phyloP scores from a whole-genome alignment of 1,140 invertebrate species.

The Tenebrio molitor region DNA sequence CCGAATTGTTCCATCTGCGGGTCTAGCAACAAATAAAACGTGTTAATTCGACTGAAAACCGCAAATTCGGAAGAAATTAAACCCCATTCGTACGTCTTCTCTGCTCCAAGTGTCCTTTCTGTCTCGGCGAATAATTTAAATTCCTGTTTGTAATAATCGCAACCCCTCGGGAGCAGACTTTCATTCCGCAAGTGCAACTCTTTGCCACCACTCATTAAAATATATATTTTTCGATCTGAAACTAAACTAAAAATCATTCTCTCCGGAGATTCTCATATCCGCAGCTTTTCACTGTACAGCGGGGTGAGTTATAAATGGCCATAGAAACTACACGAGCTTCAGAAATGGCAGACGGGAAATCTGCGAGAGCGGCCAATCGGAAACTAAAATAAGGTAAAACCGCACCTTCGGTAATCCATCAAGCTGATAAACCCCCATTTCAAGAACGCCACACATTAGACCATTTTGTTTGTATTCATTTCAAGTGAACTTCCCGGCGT shows the following conservation, averaged over 20 bases:
- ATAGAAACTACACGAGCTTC: constrained; percentile 30
- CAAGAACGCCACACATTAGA: constrained; percentile 6
- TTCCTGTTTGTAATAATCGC: background rate
- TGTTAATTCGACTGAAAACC: background rate
- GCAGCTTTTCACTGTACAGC: constrained; percentile 9
- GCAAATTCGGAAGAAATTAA: constrained; percentile 5
- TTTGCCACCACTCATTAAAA: too few relatives aligned
- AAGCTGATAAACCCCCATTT: constrained; percentile 24
- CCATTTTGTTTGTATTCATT: constrained; percentile 21
- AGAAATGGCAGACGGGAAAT: constrained; percentile 31
- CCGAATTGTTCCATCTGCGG: background rate
- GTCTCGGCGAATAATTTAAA: background rate
- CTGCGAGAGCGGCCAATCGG: constrained; percentile 14
- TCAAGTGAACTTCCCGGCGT: too few relatives aligned
- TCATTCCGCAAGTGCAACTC: background rate
- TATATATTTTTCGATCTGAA: too few relatives aligned
- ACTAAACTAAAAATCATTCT: too few relatives aligned
- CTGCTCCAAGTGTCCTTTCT: background rate
- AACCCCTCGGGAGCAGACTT: background rate
- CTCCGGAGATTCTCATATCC: too few relatives aligned
- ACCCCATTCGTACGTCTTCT: background rate
- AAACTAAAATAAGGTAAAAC: constrained; percentile 38
- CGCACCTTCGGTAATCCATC: constrained; percentile 37
- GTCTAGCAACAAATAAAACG: constrained; percentile 1
- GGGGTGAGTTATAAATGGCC: constrained; percentile 37